These are phyloP conservation scores for Alauda arvensis DNA, from an alignment of 2,797 vertebrate species.

Conservation along the genomic window DNA sequence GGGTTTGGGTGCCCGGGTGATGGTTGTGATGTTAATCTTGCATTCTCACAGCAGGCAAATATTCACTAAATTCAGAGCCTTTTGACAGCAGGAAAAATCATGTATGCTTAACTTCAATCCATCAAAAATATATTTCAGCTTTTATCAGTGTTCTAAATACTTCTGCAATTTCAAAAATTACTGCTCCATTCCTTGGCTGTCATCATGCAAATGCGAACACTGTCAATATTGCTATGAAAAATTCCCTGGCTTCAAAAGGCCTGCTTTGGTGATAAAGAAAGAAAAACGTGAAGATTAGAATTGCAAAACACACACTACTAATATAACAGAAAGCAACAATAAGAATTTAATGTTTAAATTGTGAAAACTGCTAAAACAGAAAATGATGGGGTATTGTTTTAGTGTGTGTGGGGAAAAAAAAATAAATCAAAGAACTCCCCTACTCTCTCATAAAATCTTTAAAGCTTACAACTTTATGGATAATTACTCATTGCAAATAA, in stretches of 20 bases:
- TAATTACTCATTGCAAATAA: slow-evolving; percentile 75
- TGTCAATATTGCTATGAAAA: slow-evolving; percentile 98
- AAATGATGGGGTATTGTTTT: slow-evolving; percentile 77
- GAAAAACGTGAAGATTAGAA: slow-evolving; percentile 95
- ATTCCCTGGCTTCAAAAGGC: slow-evolving; percentile 92
- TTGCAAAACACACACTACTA: slow-evolving; percentile 93
- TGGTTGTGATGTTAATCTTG: slow-evolving; percentile 96
- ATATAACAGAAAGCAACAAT: slow-evolving; percentile 80
- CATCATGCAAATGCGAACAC: slow-evolving; percentile 94
- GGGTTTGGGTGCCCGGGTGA: slow-evolving; percentile 96
- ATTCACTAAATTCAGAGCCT: slow-evolving; percentile 86
- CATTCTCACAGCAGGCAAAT: slow-evolving; percentile 89
- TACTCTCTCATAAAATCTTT: slow-evolving; percentile 64
- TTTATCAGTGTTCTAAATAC: slow-evolving; percentile 86
- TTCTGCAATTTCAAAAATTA: slow-evolving; percentile 87
- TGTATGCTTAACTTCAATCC: slow-evolving; percentile 83
- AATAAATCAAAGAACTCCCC: slow-evolving; percentile 73
- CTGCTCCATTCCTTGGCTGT: slow-evolving; percentile 92
- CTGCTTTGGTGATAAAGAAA: slow-evolving; percentile 87
- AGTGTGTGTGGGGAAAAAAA: slow-evolving; percentile 46
- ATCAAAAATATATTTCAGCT: slow-evolving; percentile 83
- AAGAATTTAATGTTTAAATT: slow-evolving; percentile 81
- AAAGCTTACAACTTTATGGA: slow-evolving; percentile 68
- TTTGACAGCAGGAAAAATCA: slow-evolving; percentile 85
- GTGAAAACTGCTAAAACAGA: slow-evolving; percentile 82